These are phyloP conservation scores for Sitophilus oryzae DNA, from an alignment of 1,140 invertebrate genomes.

Conservation along the genomic window DNA sequence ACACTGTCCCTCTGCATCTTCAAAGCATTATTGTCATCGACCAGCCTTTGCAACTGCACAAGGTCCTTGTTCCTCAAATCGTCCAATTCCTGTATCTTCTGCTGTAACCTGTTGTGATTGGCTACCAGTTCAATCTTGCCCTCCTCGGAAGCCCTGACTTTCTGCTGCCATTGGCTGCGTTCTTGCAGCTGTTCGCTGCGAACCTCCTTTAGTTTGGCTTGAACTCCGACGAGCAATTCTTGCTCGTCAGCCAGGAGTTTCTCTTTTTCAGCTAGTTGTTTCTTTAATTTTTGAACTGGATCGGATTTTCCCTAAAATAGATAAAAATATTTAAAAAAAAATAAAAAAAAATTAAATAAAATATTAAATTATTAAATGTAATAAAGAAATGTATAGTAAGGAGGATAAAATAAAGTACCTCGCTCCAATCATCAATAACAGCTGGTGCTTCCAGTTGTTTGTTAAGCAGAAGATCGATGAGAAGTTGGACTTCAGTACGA, in stretches of 20 bases:
- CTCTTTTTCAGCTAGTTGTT: conserved; percentile 78
- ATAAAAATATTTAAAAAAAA: neutral
- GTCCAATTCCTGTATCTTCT: conserved; percentile 47
- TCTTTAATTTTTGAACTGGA: conserved; percentile 76
- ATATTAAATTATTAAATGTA: neutral
- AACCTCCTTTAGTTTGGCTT: conserved; percentile 71
- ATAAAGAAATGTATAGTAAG: too few relatives aligned
- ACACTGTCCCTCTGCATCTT: conserved; percentile 51
- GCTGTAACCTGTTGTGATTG: conserved; percentile 26
- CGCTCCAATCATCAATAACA: conserved; percentile 77
- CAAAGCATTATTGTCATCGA: conserved; percentile 51
- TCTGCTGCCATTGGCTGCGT: conserved; percentile 50
- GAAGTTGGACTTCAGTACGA: conserved; percentile 76
- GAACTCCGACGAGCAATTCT: conserved; percentile 60
- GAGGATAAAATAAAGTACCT: too few relatives aligned
- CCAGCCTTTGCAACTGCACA: conserved; percentile 48
- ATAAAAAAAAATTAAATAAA: neutral
- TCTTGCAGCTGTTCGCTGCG: conserved; percentile 65
- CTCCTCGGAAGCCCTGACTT: conserved; percentile 54
- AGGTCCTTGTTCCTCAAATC: conserved; percentile 55
- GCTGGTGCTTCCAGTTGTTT: conserved; percentile 73
- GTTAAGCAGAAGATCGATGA: conserved; percentile 82
- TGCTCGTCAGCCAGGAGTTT: conserved; percentile 65
- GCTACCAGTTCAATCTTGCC: conserved; percentile 36
- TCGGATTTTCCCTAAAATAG: conserved; percentile 66